Evolutionary conservation across 2,113 vertebrate genomes (phyloP).

Genomic region (Antennarius striatus): DNA sequence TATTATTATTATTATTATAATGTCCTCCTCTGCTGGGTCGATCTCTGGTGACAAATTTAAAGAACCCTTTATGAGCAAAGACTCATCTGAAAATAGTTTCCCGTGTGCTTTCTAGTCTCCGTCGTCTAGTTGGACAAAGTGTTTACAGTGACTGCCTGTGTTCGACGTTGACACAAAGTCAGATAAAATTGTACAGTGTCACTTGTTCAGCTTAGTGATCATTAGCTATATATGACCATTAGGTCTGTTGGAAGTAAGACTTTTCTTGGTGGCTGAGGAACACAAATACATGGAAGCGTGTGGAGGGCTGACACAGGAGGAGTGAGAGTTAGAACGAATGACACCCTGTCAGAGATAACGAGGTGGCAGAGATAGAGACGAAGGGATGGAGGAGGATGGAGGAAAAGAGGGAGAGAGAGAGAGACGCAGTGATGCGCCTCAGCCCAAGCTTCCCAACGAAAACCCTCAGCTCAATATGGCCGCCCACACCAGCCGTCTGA

Average conservation of each 20-base stretch:
- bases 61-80: constrained; percentile 34
- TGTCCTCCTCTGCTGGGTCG: constrained; percentile 17
- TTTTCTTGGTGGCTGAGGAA: constrained; percentile 58
- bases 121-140: constrained; percentile 45
- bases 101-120: constrained; percentile 38
- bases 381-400: constrained; percentile 72
- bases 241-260: constrained; percentile 70
- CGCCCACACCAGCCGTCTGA: constrained; percentile 81
- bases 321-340: constrained; percentile 72
- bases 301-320: constrained; percentile 72
- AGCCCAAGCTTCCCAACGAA: constrained; percentile 68
- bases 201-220: constrained; percentile 74
- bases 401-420: constrained; percentile 53
- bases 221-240: constrained; percentile 75
- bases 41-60: constrained; percentile 55
- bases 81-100: constrained; percentile 26
- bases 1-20: constrained; percentile 15
- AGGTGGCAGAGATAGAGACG: constrained; percentile 77
- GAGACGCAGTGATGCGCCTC: constrained; percentile 62
- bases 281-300: constrained; percentile 66
- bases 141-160: constrained; percentile 47
- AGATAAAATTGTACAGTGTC: constrained; percentile 61
- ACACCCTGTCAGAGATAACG: constrained; percentile 81
- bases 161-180: constrained; percentile 59
- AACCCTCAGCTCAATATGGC: constrained; percentile 81